A percentile compares a stretch with the other conserved stretches of the same genome.
Conservation (phyloP, 1,140 invertebrate species). For the Galendromus occidentalis region DNA sequence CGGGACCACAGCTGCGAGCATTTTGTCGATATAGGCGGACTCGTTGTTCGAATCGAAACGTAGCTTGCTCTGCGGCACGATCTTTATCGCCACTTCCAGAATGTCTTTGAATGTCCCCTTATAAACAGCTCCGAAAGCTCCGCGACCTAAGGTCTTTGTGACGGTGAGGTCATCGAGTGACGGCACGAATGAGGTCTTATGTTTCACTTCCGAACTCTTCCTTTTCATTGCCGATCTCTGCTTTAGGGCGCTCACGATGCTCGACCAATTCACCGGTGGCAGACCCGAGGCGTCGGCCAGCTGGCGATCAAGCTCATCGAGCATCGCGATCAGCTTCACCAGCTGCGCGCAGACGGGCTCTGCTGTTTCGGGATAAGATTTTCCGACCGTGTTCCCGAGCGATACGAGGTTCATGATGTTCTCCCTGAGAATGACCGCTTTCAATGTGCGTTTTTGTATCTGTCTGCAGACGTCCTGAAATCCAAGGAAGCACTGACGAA, state of each 20-base stretch:
- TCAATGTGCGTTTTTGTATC: neutral
- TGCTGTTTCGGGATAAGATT: neutral
- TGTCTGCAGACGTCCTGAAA: neutral
- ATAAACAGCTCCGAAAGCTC: neutral
- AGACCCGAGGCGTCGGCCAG: neutral
- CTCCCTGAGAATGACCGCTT: neutral
- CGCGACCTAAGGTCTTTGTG: neutral
- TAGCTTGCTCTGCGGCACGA: neutral
- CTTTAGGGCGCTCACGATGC: neutral
- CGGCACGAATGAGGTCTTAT: neutral
- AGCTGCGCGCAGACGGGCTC: neutral
- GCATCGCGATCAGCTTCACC: neutral
- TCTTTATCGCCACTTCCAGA: neutral
- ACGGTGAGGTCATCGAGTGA: neutral
- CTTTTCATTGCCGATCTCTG: neutral
- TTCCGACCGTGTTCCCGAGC: neutral
- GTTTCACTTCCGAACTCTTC: neutral
- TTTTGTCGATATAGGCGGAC: neutral
- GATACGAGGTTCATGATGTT: neutral
- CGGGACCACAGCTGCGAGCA: neutral
- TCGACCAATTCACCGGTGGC: neutral
- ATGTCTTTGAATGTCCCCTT: neutral
- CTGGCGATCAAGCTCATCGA: neutral
- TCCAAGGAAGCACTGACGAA: neutral
- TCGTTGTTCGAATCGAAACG: neutral